Conservation (phyloP, 2,797 vertebrate species). For the Aselliscus stoliczkanus region DNA sequence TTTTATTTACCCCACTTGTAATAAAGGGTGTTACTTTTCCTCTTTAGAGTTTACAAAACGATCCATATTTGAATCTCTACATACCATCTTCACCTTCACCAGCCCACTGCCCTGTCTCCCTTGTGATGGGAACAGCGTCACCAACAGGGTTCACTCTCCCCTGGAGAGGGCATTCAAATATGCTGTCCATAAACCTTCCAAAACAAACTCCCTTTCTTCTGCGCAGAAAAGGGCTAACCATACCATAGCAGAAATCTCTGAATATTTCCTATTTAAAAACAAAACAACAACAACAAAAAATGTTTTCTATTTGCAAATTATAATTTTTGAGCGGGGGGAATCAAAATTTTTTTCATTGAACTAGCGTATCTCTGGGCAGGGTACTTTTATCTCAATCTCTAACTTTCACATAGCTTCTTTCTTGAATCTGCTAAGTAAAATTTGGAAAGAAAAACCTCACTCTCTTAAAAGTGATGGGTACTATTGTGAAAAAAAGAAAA, state of each 20-base stretch:
- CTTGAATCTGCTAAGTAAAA: neutral
- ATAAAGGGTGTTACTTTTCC: constrained; percentile 70
- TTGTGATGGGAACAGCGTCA: neutral
- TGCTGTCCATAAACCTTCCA: constrained; percentile 10
- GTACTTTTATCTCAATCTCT: constrained; percentile 22
- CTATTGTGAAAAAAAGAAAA: neutral
- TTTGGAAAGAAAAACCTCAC: constrained; percentile 16
- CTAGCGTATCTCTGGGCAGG: constrained; percentile 26
- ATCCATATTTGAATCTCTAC: constrained; percentile 75
- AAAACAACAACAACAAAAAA: neutral
- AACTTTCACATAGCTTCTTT: constrained; percentile 36
- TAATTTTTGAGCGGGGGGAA: constrained; percentile 10
- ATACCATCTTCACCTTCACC: constrained; percentile 16
- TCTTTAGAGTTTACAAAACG: constrained; percentile 77
- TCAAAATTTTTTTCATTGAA: constrained; percentile 36
- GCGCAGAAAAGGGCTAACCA: constrained; percentile 73
- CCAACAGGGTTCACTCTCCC: constrained; percentile 3
- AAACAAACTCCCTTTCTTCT: constrained; percentile 57
- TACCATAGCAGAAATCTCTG: constrained; percentile 40
- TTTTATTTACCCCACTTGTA: constrained; percentile 57
- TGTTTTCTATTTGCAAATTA: constrained; percentile 51
- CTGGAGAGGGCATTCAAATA: neutral
- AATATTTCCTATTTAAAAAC: constrained; percentile 35
- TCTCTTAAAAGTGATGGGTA: neutral
- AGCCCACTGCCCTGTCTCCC: neutral